Percentiles rank a stretch among this genome's conserved stretches.
Conservation (phyloP, 2,888 invertebrate species). For the Shargacucullia verbasci region DNA sequence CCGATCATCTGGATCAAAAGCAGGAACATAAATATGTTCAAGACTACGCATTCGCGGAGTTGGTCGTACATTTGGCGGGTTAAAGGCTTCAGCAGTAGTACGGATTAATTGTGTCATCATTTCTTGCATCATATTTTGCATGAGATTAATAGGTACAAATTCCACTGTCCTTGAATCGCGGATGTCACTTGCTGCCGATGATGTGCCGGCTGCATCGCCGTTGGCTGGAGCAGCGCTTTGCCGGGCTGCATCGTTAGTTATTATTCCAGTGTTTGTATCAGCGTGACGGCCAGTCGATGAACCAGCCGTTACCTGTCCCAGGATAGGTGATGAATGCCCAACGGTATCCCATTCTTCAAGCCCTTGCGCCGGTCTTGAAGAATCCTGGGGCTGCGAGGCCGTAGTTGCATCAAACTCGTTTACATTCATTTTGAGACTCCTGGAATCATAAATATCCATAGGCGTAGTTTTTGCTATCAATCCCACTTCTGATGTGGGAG, state of each 20-base stretch:
- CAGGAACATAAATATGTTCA: constrained; percentile 31
- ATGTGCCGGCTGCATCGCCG: neutral
- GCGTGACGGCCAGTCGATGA: no score
- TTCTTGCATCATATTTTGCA: constrained; percentile 30
- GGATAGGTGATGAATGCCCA: constrained; percentile 2
- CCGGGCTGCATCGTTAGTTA: no score
- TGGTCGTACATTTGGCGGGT: no score
- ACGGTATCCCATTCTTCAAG: no score
- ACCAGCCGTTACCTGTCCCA: neutral
- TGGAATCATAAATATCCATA: no score
- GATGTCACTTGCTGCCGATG: neutral
- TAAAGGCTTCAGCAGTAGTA: neutral
- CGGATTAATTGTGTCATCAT: constrained; percentile 25
- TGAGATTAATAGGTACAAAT: constrained; percentile 30
- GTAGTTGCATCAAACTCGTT: no score
- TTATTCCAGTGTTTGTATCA: no score
- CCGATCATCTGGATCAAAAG: constrained; percentile 29
- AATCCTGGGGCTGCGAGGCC: neutral
- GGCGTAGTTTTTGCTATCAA: no score
- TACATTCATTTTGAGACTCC: no score
- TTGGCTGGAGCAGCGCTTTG: neutral
- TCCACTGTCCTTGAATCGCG: constrained; percentile 9
- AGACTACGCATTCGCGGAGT: constrained; percentile 11
- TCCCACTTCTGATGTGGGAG: no score
- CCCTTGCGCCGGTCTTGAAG: no score